phyloP scores from a whole-genome alignment of 2,113 vertebrate species.

The Rhabdornis inornatus region DNA sequence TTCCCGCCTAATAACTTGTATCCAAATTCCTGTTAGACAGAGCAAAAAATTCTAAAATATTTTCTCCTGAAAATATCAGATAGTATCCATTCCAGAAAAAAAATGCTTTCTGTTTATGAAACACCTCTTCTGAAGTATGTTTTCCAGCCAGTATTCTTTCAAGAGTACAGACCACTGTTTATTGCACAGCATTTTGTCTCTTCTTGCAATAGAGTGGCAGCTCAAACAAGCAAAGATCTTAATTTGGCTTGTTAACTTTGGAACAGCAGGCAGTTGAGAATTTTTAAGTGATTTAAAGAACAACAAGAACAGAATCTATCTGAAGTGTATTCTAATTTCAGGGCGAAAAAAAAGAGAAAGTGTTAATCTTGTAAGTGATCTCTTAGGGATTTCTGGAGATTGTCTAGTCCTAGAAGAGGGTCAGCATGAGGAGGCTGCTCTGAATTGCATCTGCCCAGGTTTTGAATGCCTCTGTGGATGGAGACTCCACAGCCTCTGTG shows the following conservation, averaged over 20 bases:
- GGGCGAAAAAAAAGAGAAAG: neutral
- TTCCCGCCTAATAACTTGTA: conserved; percentile 27
- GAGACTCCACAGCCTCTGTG: neutral
- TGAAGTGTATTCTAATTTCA: neutral
- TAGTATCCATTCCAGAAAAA: neutral
- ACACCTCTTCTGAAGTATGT: neutral
- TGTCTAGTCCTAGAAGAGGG: neutral
- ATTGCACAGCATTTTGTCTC: neutral
- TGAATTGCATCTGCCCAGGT: neutral
- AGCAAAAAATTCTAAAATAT: conserved; percentile 19
- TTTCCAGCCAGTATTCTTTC: neutral
- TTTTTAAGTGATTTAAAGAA: neutral
- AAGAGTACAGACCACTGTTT: neutral
- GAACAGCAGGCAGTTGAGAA: neutral
- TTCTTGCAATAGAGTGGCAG: neutral
- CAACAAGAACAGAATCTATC: neutral
- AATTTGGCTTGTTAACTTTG: conserved; percentile 34
- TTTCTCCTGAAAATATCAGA: neutral
- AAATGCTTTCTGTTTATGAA: neutral
- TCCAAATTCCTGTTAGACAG: conserved; percentile 17
- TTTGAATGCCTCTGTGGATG: neutral
- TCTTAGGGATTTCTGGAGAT: neutral
- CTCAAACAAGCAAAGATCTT: conserved; percentile 10
- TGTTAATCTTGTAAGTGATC: neutral
- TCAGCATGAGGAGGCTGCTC: neutral